phyloP scores from a whole-genome alignment of 2,113 vertebrate species.

The Aix galericulata region DNA sequence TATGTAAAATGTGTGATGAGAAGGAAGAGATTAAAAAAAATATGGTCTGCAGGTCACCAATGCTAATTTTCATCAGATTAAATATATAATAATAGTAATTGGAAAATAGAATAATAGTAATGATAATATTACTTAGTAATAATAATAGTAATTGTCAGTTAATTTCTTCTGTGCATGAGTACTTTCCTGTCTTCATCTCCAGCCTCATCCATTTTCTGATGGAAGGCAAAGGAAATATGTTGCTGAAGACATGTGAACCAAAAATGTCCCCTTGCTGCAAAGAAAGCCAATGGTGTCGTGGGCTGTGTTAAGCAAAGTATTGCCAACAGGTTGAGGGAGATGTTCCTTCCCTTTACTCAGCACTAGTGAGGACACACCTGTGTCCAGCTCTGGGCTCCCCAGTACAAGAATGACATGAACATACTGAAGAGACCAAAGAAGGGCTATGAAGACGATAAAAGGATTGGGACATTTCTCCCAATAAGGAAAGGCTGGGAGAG shows the following conservation, averaged over 20 bases:
- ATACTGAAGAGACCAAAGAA: neutral
- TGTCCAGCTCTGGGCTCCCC: neutral
- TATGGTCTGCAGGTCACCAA: accelerated
- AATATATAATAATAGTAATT: neutral
- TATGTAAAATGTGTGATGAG: accelerated
- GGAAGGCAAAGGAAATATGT: neutral
- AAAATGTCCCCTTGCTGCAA: neutral
- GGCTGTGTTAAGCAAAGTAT: neutral
- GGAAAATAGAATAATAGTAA: neutral
- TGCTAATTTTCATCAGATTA: neutral
- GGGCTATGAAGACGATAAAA: neutral
- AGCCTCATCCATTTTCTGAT: neutral
- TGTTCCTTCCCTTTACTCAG: neutral
- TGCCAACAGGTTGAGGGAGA: neutral
- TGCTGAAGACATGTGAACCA: neutral
- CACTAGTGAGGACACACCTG: neutral
- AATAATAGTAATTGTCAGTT: neutral
- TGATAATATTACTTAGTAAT: neutral
- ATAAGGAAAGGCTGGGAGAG: neutral
- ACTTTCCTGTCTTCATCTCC: neutral
- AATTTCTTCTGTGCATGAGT: neutral
- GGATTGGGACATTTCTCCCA: neutral
- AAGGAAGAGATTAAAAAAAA: neutral
- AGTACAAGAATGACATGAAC: neutral
- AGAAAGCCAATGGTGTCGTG: neutral